These are phyloP conservation scores for Pteromalus puparum DNA, from an alignment of 1,140 invertebrate genomes.

Conservation along the genomic window DNA sequence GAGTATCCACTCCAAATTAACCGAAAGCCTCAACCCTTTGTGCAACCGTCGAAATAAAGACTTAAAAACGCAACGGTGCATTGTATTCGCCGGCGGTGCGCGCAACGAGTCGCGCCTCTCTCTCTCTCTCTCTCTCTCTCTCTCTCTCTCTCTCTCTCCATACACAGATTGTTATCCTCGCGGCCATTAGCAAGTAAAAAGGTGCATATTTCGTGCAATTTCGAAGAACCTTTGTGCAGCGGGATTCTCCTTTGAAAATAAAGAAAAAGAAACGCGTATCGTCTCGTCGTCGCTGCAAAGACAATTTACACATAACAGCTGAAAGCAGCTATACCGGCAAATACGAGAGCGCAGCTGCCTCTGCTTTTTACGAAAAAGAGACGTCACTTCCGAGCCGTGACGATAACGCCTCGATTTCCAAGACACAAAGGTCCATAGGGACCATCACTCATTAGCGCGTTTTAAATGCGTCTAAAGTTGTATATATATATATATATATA, in stretches of 20 bases:
- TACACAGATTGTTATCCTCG: background rate
- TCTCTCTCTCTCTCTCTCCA: too few species aligned
- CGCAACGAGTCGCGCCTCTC: too few species aligned
- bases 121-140: too few species aligned
- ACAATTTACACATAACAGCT: background rate
- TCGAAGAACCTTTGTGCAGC: too few species aligned
- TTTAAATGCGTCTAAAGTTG: background rate
- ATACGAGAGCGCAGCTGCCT: background rate
- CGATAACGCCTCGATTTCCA: background rate
- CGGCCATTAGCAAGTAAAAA: background rate
- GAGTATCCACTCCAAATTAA: too few species aligned
- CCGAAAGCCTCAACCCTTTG: too few species aligned
- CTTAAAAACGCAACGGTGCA: too few species aligned
- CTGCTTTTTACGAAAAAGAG: slow-evolving; percentile 9
- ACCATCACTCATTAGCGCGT: slow-evolving; percentile 4
- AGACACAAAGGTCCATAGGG: background rate
- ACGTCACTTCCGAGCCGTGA: background rate
- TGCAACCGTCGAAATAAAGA: too few species aligned
- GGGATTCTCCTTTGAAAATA: background rate
- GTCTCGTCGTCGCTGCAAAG: background rate
- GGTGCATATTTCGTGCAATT: background rate
- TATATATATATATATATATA: background rate
- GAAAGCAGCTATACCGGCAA: background rate
- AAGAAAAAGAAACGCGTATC: background rate
- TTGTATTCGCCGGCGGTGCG: too few species aligned